phyloP scores from a whole-genome alignment of 2,797 vertebrate species.

The Malurus leucopterus region DNA sequence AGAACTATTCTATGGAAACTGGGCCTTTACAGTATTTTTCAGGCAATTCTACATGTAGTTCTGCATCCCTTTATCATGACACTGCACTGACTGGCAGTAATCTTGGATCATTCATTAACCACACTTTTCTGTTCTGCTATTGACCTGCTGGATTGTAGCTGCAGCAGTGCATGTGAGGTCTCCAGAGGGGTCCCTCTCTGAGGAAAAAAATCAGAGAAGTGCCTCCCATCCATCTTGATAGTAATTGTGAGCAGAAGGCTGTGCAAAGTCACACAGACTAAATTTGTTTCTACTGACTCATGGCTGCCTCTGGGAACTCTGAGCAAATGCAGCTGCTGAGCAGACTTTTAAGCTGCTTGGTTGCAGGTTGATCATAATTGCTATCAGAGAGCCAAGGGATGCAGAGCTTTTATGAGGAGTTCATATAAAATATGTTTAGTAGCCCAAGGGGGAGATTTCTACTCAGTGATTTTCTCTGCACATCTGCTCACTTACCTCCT shows the following conservation, averaged over 20 bases:
- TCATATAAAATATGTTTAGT: slow-evolving; percentile 16
- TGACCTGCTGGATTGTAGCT: neutral
- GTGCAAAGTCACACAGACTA: neutral
- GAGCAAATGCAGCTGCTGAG: slow-evolving; percentile 29
- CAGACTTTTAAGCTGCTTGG: slow-evolving; percentile 12
- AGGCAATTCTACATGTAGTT: neutral
- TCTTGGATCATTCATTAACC: neutral
- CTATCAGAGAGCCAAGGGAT: slow-evolving; percentile 12
- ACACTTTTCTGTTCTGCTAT: neutral
- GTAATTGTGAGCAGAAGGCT: slow-evolving; percentile 19
- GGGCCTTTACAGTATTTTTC: neutral
- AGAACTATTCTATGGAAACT: neutral
- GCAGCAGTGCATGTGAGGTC: neutral
- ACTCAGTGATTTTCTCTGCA: slow-evolving; percentile 4
- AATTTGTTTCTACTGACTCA: slow-evolving; percentile 22
- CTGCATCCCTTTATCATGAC: neutral
- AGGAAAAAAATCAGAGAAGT: neutral
- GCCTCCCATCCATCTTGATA: neutral
- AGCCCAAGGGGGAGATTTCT: neutral
- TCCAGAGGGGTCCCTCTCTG: neutral
- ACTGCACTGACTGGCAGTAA: neutral
- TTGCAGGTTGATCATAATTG: slow-evolving; percentile 35
- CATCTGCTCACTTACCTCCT: slow-evolving; percentile 12
- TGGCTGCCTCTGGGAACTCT: neutral
- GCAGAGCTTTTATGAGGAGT: slow-evolving; percentile 21